These are phyloP conservation scores for Florisuga fusca DNA, from an alignment of 2,797 vertebrate genomes.

Conservation along the genomic window DNA sequence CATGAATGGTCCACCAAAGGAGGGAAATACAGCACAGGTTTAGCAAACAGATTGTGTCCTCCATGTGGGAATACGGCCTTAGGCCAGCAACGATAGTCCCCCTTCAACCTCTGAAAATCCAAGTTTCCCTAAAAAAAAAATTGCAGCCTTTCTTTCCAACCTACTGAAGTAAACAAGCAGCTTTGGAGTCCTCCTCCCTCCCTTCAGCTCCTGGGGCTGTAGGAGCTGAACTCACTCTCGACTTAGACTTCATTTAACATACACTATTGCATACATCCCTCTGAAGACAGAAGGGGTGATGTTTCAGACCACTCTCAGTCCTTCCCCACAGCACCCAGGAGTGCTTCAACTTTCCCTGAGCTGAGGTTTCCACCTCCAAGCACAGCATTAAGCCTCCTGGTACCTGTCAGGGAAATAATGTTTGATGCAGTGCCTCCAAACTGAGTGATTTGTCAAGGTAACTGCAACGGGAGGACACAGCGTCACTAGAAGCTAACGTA, in stretches of 20 bases:
- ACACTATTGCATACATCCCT: background rate
- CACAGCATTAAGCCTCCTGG: background rate
- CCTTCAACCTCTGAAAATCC: background rate
- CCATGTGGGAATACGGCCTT: background rate
- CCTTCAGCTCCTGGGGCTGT: background rate
- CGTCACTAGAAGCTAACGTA: constrained; percentile 44
- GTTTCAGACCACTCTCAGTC: background rate
- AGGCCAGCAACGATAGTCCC: background rate
- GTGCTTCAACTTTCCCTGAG: background rate
- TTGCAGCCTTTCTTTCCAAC: background rate
- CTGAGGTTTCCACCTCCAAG: background rate
- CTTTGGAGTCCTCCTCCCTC: background rate
- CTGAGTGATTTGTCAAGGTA: constrained; percentile 60
- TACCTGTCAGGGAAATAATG: background rate
- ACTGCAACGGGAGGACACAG: constrained; percentile 1
- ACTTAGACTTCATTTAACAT: background rate
- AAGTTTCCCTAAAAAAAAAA: background rate
- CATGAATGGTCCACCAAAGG: background rate
- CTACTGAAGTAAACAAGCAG: background rate
- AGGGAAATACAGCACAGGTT: background rate
- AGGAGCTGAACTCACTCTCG: background rate
- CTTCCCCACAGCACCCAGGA: background rate
- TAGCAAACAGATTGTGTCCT: background rate
- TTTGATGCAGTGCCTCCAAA: constrained; percentile 29
- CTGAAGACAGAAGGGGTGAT: background rate